A percentile compares a stretch with the other conserved stretches of the same genome.
Evolutionary conservation across 2,113 vertebrate genomes (phyloP).

Genomic region (Vireo altiloquus): DNA sequence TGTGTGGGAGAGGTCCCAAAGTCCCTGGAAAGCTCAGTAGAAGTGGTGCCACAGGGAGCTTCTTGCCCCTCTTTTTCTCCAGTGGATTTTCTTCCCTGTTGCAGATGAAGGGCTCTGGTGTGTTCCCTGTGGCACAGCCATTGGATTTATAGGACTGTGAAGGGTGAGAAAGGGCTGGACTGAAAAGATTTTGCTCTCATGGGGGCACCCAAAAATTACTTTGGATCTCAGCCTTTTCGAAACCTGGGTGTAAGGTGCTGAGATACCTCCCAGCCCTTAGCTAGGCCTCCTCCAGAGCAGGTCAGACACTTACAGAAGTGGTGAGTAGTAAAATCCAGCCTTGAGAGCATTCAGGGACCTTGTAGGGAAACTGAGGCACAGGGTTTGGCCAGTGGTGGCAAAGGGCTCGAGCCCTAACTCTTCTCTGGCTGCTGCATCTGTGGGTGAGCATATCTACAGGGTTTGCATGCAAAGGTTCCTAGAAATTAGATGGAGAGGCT

Average conservation of each 20-base stretch:
- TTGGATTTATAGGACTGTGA: fast-evolving
- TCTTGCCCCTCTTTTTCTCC: not conserved
- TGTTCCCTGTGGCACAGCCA: not conserved
- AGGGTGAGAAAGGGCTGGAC: not conserved
- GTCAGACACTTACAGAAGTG: not conserved
- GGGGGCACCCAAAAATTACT: not conserved
- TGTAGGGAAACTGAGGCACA: not conserved
- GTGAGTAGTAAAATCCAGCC: not conserved
- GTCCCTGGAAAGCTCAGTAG: not conserved
- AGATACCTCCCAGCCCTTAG: not conserved
- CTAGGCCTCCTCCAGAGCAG: not conserved
- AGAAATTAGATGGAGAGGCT: not conserved
- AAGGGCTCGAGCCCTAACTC: not conserved
- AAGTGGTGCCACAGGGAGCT: not conserved
- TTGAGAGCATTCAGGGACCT: fast-evolving
- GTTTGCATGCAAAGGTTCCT: not conserved
- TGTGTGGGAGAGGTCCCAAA: not conserved
- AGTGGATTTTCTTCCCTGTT: not conserved
- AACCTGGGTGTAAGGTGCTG: not conserved
- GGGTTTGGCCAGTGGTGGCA: no score
- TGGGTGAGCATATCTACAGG: not conserved
- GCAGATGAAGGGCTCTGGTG: no score
- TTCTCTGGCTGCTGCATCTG: not conserved
- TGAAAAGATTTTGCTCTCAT: not conserved
- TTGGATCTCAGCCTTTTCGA: not conserved